phyloP scores from a whole-genome alignment of 2,888 invertebrate species.

The Nephrotoma appendiculata region DNA sequence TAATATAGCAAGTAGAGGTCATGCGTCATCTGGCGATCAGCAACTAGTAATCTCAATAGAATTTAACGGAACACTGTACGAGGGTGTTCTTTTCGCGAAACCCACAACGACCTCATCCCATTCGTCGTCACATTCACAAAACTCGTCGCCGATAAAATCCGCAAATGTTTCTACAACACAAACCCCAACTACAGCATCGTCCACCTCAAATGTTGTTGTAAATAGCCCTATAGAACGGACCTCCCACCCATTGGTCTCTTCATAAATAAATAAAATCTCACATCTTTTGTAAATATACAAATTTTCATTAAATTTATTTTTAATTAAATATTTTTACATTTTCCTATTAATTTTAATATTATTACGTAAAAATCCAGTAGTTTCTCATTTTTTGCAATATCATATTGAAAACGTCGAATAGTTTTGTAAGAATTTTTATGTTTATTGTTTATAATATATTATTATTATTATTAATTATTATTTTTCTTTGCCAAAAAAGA shows the following conservation, averaged over 20 bases:
- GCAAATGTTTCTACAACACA: conserved; percentile 14
- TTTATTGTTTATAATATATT: background rate
- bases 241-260: conserved; percentile 7
- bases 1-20: conserved; percentile 82
- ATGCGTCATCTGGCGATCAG: conserved; percentile 68
- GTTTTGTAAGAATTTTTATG: background rate
- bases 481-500: background rate
- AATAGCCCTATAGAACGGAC: background rate
- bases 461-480: background rate
- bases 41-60: conserved; percentile 92
- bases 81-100: conserved; percentile 76
- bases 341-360: background rate
- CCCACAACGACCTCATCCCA: conserved; percentile 23
- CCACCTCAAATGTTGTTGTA: conserved; percentile 5
- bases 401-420: background rate
- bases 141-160: conserved; percentile 5
- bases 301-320: background rate
- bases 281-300: background rate
- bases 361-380: background rate
- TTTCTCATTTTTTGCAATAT: background rate
- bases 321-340: background rate
- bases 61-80: conserved; percentile 88
- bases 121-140: conserved; percentile 19
- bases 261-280: conserved; percentile 5
- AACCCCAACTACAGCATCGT: conserved; percentile 12